Evolutionary conservation across 2,113 vertebrate species (phyloP).

Genomic region (Hydrolagus affinis): DNA sequence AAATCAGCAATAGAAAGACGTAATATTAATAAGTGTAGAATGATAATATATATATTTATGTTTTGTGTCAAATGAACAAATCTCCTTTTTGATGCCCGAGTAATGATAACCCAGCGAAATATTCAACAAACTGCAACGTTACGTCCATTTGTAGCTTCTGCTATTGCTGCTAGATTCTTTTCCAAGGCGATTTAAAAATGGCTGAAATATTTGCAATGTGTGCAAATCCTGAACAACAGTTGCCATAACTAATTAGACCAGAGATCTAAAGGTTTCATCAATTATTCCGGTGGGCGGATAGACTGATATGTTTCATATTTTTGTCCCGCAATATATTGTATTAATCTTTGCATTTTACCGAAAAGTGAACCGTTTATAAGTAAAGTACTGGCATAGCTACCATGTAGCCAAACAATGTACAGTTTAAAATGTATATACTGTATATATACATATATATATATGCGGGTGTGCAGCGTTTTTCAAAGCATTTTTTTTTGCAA

Average conservation of each 20-base stretch:
- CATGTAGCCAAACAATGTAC: too few relatives aligned
- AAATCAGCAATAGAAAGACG: neutral
- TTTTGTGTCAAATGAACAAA: too few relatives aligned
- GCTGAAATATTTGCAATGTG: neutral
- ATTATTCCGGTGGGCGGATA: too few relatives aligned
- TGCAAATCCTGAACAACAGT: neutral
- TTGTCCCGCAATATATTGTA: too few relatives aligned
- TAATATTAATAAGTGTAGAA: neutral
- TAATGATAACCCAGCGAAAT: too few relatives aligned
- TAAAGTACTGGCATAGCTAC: neutral
- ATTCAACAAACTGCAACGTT: neutral
- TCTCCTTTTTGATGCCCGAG: too few relatives aligned
- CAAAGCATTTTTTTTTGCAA: conserved; percentile 86
- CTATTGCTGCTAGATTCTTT: neutral
- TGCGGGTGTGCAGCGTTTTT: conserved; percentile 74
- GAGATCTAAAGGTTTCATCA: too few relatives aligned
- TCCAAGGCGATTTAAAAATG: neutral
- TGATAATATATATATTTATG: too few relatives aligned
- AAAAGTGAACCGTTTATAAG: neutral
- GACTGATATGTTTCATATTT: neutral
- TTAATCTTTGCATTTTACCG: neutral
- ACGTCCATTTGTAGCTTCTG: neutral
- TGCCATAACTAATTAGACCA: too few relatives aligned
- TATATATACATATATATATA: too few relatives aligned
- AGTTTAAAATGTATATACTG: too few relatives aligned